Base-by-base conservation (phyloP, 2,113 vertebrate genomes). In the Triplophysa rosa region DNA sequence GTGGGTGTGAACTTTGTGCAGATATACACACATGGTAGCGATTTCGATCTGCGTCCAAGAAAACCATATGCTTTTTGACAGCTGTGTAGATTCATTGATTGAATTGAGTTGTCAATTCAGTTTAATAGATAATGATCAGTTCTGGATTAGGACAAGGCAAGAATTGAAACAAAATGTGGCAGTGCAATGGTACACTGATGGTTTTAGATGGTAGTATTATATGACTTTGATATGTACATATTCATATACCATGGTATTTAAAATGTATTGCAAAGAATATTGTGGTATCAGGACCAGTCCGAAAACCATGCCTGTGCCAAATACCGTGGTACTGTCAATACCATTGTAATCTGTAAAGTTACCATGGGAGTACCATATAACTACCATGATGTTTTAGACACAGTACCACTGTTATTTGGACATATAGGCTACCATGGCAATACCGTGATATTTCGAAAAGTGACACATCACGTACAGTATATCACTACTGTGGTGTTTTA, bases 21-120 rank as follows among this genome's bases (percentile, higher is more conserved):
- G 42, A 78, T 82, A 16, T 85, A 29, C 76, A 63, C 87, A 90
- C 87, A 88, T 91, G 89, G 85, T 88, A 85, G 82, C 82, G 82
- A 90, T 89, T 83, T 86, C 54, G 17, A 67, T 72, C 33, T 37
- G 26, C 54, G 17, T 29, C 37, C 66, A 62, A 52, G 66, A 45
- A 4, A 8, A 45, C 67, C 37, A 67, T 21, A 47, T 77, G 78
- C 47, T 70, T 71, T 80, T 65, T 67, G 49, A 19, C 29, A 37
- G 24, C 21, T 14, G 14, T 67, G 33, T 47, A 7, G n/a, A 61
- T 19, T 79, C 23, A 63, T n/a, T 29, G 2, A 42, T 26, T 58
- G 4, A 29, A 61, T 61, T 73, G 56, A 73, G 54, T 59, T 59
- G 54, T 73, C 70, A 42, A 29, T 59, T 40, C 29, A 2, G 33